Evolutionary conservation across 2,797 vertebrate genomes (phyloP), one percentile per base, ranked within the genome.

Genomic region (Mormyrus hasselquistii): DNA sequence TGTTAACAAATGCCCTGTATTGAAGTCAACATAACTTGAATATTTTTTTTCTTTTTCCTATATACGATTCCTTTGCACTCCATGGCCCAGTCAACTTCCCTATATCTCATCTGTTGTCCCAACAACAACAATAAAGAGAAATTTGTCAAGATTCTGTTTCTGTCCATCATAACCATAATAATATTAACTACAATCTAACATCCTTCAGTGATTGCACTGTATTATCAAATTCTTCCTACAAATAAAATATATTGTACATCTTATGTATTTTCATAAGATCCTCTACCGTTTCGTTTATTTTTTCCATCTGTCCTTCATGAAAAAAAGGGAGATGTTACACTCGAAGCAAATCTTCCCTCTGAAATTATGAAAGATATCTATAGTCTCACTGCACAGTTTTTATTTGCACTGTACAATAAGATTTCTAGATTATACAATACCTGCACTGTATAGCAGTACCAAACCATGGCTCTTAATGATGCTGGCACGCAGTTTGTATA

Each of bases 221-320:
- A 93, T 94, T 88, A 84, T 92, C 94, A 95, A 95, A 95, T 93
- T 96, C 94, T 93, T 96, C 94, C 93, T 96, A 94, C 94, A 94
- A 95, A 96, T 95, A 96, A 96, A 96, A 96, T 96, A 96, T 95
- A 96, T 96, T 95, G 95, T 96, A 96, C 96, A 96, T 96, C 93
- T 92, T 94, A 94, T 95, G 94, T 94, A 94, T 92, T 93, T 94
- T 95, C 92, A 89, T 59, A 65, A 93, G 95, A 90, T 41, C 52
- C 55, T 89, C 59, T 57, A 94, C 94, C 95, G 94, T 94, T 95
- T 94, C 92, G 93, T 22, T 94, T 94, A 94, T 95, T 94, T 95
- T 93, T 92, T 93, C 95, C 93, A 92, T 93, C 6, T 92, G 92
- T 94, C 93, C 94, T 93, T 92, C 91, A 93, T 92, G 92, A 93